Base-by-base conservation (phyloP, 2,797 vertebrate genomes). In the Coranthus polyacanthus region DNA sequence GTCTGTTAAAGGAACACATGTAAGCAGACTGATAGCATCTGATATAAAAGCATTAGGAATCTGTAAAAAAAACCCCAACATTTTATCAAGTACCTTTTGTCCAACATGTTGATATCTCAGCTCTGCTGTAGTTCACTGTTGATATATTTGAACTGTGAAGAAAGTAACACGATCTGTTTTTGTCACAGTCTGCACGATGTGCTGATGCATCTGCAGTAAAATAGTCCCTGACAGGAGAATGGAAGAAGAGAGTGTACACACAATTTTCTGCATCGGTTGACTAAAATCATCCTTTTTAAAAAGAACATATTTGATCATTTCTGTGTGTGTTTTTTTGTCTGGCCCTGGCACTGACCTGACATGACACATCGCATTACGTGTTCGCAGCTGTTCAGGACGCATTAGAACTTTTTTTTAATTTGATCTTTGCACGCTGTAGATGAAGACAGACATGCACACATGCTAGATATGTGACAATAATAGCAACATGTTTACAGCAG, bases 91-190 rank as follows among this genome's bases (percentile, higher is more conserved):
- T 15, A 53, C 1, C 26, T n/a, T n/a, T 61, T 59, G 72, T 66
- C 63, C 45, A 61, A 67, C 56, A 20, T 62, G 54, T 55, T 78
- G 59, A 69, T 55, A n/a, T n/a, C n/a, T n/a, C n/a, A n/a, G n/a
- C n/a, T n/a, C n/a, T n/a, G n/a, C n/a, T n/a, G n/a, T n/a, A n/a
- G n/a, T n/a, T n/a, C n/a, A n/a, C n/a, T n/a, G n/a, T n/a, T n/a
- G n/a, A n/a, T n/a, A n/a, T n/a, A n/a, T n/a, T n/a, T n/a, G n/a
- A n/a, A n/a, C n/a, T n/a, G n/a, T n/a, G n/a, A n/a, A n/a, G n/a
- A n/a, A n/a, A n/a, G n/a, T n/a, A n/a, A n/a, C n/a, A n/a, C n/a
- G n/a, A n/a, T n/a, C n/a, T n/a, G n/a, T n/a, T n/a, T n/a, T n/a
- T n/a, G n/a, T n/a, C n/a, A n/a, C n/a, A n/a, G n/a, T n/a, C n/a